phyloP scores from a whole-genome alignment of 1,140 invertebrate species.

The Micrasema minimum region DNA sequence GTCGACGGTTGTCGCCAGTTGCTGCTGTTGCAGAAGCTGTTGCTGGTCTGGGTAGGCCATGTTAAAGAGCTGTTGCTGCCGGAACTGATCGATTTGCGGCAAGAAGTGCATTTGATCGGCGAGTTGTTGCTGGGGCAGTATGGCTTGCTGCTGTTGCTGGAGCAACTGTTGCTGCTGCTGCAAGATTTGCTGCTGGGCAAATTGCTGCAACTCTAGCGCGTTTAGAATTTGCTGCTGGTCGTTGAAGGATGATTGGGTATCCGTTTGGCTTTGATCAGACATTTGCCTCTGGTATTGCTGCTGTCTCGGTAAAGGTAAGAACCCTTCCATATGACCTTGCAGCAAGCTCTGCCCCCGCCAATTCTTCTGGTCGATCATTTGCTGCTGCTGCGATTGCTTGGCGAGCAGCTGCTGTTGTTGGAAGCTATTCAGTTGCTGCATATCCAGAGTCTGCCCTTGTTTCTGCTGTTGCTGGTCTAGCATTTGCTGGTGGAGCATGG shows the following conservation, averaged over 20 bases:
- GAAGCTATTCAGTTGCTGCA: conserved; percentile 57
- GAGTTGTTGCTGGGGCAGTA: conserved; percentile 41
- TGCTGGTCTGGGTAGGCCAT: conserved; percentile 53
- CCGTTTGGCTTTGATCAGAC: conserved; percentile 44
- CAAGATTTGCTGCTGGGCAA: conserved; percentile 65
- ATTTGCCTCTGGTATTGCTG: conserved; percentile 55
- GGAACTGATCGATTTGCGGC: conserved; percentile 46
- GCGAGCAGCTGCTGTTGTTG: conserved; percentile 61
- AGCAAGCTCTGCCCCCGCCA: conserved; percentile 51
- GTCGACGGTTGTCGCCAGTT: conserved; percentile 35
- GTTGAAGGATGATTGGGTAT: conserved; percentile 39
- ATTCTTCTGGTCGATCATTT: conserved; percentile 62
- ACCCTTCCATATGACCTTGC: conserved; percentile 54
- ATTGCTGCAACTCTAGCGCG: conserved; percentile 54
- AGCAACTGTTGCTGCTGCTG: conserved; percentile 66
- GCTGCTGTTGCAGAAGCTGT: conserved; percentile 50
- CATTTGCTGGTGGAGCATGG: conserved; percentile 63
- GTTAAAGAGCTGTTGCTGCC: conserved; percentile 46
- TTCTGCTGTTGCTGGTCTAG: conserved; percentile 63
- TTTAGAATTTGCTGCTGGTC: conserved; percentile 54
- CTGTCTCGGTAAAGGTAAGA: conserved; percentile 41
- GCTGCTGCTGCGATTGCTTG: conserved; percentile 65
- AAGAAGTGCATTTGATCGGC: conserved; percentile 38
- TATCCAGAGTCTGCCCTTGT: conserved; percentile 63
- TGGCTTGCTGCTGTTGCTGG: conserved; percentile 57